These are phyloP conservation scores for Amphimallon solstitiale DNA, from an alignment of 2,888 invertebrate genomes.

Conservation along the genomic window DNA sequence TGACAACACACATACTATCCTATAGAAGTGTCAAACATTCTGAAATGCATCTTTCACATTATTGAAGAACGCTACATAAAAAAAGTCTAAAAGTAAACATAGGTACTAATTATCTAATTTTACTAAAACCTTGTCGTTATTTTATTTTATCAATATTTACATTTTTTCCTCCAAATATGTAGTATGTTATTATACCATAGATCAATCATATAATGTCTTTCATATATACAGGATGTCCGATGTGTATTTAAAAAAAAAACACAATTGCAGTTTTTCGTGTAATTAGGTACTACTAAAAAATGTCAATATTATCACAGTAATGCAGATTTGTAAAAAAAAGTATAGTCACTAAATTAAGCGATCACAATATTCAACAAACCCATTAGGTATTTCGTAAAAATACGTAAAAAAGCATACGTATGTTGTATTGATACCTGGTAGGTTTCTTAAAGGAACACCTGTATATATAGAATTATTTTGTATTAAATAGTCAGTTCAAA, in stretches of 20 bases:
- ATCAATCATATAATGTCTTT: slow-evolving; percentile 23
- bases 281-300: slow-evolving; percentile 13
- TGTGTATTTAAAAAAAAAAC: neutral
- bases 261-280: slow-evolving; percentile 17
- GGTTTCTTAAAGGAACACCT: slow-evolving; percentile 14
- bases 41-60: slow-evolving; percentile 20
- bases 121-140: slow-evolving; percentile 27
- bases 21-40: slow-evolving; percentile 3
- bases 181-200: slow-evolving; percentile 32
- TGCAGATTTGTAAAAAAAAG: slow-evolving; percentile 17
- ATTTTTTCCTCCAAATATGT: slow-evolving; percentile 14
- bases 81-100: slow-evolving; percentile 31
- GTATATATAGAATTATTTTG: slow-evolving; percentile 19
- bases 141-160: slow-evolving; percentile 32
- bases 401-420: slow-evolving; percentile 18
- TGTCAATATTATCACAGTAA: slow-evolving; percentile 33
- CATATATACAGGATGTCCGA: slow-evolving; percentile 21
- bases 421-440: neutral
- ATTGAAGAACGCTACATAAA: slow-evolving; percentile 24
- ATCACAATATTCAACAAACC: slow-evolving; percentile 27
- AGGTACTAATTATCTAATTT: slow-evolving; percentile 25
- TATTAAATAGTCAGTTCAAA: slow-evolving; percentile 18
- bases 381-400: neutral
- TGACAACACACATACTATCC: neutral
- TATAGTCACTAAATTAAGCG: slow-evolving; percentile 11